Base-by-base conservation (phyloP, 2,113 vertebrate genomes). In the Labeo rohita region DNA sequence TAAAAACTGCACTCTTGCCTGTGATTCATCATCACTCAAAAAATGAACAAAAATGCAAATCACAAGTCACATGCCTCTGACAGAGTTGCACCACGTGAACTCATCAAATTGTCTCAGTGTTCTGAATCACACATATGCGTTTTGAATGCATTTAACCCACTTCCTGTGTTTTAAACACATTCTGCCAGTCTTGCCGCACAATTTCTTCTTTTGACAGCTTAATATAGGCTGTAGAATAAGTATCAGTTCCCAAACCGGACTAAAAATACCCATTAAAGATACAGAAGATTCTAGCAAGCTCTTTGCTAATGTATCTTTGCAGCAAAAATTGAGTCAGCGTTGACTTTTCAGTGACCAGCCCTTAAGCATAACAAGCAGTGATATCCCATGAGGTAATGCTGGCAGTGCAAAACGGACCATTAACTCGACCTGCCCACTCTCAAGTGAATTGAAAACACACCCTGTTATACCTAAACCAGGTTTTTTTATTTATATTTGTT, bases 371-470 rank as follows among this genome's bases (percentile, higher is more conserved):
- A 91, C 87, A 90, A 85, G 89, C 79, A 52, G 74, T 75, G 0
- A 84, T 86, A 82, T 90, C 89, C 76, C 89, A 92, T 92, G 90
- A 94, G 86, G 85, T 92, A 89, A 93, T 91, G 43, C 85, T 88
- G 90, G 91, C 74, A 70, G 82, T 47, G 80, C 34, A 45, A 21
- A 47, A 66, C 13, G 63, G 61, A 28, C 68, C 61, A 59, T 82
- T 80, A 84, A 43, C 70, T 65, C 6, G 59, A 84, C 70, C 87
- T 56, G 86, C 83, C 88, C 84, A 80, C 54, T 91, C 86, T 70
- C 72, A 0, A 50, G 80, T 85, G 47, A 39, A 83, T 85, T 65
- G 36, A 80, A 86, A 61, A 88, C 65, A 21, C 3, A 63, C 81
- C 85, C 74, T 91, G 88, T 88, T 77, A 36, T 77, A 8, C 74